Base-by-base conservation (phyloP, 2,888 invertebrate genomes). In the Drosophila algonquin region DNA sequence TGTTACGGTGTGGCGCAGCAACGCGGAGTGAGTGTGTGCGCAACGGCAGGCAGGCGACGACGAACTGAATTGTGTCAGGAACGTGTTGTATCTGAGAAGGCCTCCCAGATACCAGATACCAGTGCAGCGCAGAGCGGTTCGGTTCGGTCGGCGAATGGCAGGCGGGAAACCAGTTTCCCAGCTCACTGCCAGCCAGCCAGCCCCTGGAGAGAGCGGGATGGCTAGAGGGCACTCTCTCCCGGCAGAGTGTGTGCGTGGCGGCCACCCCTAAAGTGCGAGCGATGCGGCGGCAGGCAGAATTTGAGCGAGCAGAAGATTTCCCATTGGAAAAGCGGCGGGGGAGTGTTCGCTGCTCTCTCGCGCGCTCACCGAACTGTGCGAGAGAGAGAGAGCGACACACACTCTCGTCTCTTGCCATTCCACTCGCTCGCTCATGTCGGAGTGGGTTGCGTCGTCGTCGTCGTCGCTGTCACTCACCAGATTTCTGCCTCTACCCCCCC, bases 31-130 rank as follows among this genome's bases (percentile, higher is more conserved):
- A 82, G 81, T 89, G 88, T 91, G 92, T 92, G 91, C 90, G 89
- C 90, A 90, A 90, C 91, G 91, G 83, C 90, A 90, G 92, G 91
- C 92, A 91, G 91, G 91, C 92, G 91, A 90, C 90, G 91, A 90
- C 88, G 90, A 92, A 92, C 92, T 92, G 92, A 92, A 91, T 90
- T 85, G 77, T 81, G 73, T 78, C 82, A 85, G 89, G 87, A 90
- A 89, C 80, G 84, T 83, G 76, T 77, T 79, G 76, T 67, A 75
- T 76, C 89, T 83, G 80, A 74, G 80, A 79, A 83, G 85, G 79
- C 69, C 40, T 40, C 14, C 14, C 40, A 63, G 67, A 61, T 8
- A 7, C 30, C 61, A 47, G 47, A 45, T 18, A 18, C 18, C 18
- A 18, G 18, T 18, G 18, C 18, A 18, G 18, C 18, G 27, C 69